These are phyloP conservation scores for Protonemura montana DNA, from an alignment of 2,888 invertebrate genomes.

Conservation along the genomic window DNA sequence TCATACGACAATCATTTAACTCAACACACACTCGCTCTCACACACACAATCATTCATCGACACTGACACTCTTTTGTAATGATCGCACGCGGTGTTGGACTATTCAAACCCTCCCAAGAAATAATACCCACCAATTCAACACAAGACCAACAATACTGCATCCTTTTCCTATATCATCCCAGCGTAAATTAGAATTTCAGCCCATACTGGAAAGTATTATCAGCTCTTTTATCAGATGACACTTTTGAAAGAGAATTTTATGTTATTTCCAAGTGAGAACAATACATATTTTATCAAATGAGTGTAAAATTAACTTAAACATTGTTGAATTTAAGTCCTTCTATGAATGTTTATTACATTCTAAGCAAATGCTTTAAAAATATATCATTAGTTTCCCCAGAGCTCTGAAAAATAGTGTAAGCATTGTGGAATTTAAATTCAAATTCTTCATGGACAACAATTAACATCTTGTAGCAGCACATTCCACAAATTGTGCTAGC, in stretches of 20 bases:
- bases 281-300: no score
- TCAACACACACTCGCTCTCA: slow-evolving; percentile 43
- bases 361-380: not conserved
- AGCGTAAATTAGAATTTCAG: no score
- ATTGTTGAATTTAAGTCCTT: no score
- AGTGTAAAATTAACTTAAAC: no score
- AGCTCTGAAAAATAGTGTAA: not conserved
- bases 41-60: slow-evolving; percentile 20
- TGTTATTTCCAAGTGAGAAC: no score
- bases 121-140: not conserved
- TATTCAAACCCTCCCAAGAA: slow-evolving; percentile 17
- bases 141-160: not conserved
- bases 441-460: not conserved
- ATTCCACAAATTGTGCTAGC: not conserved
- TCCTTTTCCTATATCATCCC: not conserved
- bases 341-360: no score
- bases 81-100: slow-evolving; percentile 36
- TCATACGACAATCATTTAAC: slow-evolving; percentile 40
- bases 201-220: no score
- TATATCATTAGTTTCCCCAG: not conserved
- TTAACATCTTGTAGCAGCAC: not conserved
- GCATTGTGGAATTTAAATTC: not conserved
- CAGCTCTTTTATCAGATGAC: no score
- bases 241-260: no score
- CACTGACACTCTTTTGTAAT: slow-evolving; percentile 29